Base-by-base conservation (phyloP, 2,113 vertebrate species). In the Xenopus borealis region DNA sequence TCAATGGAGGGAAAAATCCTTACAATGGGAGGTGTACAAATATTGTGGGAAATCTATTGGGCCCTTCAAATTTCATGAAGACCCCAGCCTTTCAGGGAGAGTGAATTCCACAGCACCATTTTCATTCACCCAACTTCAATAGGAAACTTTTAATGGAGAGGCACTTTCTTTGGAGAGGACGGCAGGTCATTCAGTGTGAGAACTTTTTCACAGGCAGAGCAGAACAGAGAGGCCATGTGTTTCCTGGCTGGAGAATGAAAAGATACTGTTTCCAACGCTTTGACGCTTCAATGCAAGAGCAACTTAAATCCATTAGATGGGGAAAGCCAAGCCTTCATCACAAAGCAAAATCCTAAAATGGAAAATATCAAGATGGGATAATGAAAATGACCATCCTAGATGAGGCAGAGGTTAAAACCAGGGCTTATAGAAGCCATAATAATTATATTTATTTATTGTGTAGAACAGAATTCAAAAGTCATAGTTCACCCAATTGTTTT, bases 61-160 rank as follows among this genome's bases (percentile, higher is more conserved):
- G 87, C 92, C 92, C 93, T 92, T 89, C 83, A 88, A 87, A 89
- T 93, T 91, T 91, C 89, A 85, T 87, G 92, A 93, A 92, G 92
- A 89, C 90, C 85, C 70, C 76, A 88, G 89, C 91, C 93, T 94
- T 94, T 94, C 90, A 94, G 79, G 86, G 80, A n/a, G 84, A 88
- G 89, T 92, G 89, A 93, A 93, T 95, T 93, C 93, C 92, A 78
- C 90, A 87, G 89, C 90, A 81, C 89, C 91, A 85, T 89, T 90
- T 78, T 90, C 74, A 93, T 95, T 95, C 89, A 95, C 80, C 79
- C 83, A 17, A 86, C 88, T 79, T 94, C 93, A 95, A 93, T 94
- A 93, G 94, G 92, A 92, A 93, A 90, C 90, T 86, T 93, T 95
- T 95, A 94, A 95, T 95, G 94, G 93, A 95, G 94, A 94, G 91